phyloP scores from a whole-genome alignment of 2,888 invertebrate species.

The Andrena hattorfiana region DNA sequence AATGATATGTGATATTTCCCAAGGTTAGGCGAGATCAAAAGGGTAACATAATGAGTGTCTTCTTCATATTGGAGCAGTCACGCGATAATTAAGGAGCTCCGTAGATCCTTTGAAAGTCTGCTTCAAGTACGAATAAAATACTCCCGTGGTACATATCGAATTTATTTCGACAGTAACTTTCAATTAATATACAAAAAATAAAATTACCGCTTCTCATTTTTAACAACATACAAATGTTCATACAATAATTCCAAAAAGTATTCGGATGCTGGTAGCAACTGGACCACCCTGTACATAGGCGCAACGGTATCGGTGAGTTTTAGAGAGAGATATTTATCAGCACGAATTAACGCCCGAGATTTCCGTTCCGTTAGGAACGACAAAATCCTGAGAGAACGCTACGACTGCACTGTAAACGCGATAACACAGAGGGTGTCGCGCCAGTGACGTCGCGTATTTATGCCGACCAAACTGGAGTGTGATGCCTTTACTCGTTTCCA shows the following conservation, averaged over 20 bases:
- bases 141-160: no score
- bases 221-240: no score
- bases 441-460: not conserved
- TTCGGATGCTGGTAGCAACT: not conserved
- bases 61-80: no score
- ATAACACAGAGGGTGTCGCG: not conserved
- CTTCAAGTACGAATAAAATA: no score
- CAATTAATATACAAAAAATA: no score
- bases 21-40: no score
- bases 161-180: no score
- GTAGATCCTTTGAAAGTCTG: no score
- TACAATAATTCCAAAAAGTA: not conserved
- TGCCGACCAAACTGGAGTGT: not conserved
- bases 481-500: not conserved
- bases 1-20: no score
- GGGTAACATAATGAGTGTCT: no score
- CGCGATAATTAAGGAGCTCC: no score
- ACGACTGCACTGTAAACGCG: conserved; percentile 3
- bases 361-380: conserved; percentile 44
- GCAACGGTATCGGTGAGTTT: conserved; percentile 54
- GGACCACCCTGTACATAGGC: conserved; percentile 2
- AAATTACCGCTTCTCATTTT: no score
- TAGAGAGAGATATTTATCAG: conserved; percentile 36
- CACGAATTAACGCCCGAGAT: conserved; percentile 30
- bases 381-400: not conserved